Conservation (phyloP, 2,797 vertebrate genomes). For the Lepidocolaptes lacrymiger region DNA sequence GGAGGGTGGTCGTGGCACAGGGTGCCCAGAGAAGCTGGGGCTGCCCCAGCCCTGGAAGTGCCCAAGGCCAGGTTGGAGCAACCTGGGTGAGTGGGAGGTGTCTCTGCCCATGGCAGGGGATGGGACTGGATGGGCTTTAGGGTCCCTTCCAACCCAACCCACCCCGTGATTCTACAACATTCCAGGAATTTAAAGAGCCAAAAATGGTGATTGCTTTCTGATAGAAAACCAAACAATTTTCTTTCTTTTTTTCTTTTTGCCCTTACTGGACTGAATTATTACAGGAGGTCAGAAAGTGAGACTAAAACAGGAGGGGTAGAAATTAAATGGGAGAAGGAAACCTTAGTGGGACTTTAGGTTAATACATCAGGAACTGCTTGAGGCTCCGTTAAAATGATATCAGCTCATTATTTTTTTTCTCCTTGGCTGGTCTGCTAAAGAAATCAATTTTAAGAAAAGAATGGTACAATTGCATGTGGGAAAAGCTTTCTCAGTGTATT, state of each 20-base stretch:
- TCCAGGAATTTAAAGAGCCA: not conserved
- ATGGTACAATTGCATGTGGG: not conserved
- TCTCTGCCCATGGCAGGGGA: not conserved
- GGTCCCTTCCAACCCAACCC: not conserved
- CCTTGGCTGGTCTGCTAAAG: not conserved
- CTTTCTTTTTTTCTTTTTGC: not conserved
- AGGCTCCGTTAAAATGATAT: slow-evolving; percentile 3
- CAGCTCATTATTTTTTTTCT: not conserved
- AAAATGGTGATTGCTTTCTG: not conserved
- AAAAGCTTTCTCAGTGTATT: not conserved
- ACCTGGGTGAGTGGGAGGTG: accelerated
- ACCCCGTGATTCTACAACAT: not conserved
- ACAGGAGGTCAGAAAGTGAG: not conserved
- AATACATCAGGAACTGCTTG: slow-evolving; percentile 2
- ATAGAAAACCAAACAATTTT: not conserved
- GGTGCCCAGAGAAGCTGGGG: not conserved
- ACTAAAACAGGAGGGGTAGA: not conserved
- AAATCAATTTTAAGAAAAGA: slow-evolving; percentile 21
- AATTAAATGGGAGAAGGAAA: slow-evolving; percentile 16
- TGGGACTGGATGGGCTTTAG: not conserved
- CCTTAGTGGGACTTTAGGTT: not conserved
- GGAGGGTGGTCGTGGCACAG: accelerated
- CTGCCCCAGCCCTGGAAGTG: not conserved
- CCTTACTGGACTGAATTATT: not conserved
- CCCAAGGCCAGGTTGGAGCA: not conserved